Conservation (phyloP, 2,797 vertebrate species). For the Pteropus rufus region DNA sequence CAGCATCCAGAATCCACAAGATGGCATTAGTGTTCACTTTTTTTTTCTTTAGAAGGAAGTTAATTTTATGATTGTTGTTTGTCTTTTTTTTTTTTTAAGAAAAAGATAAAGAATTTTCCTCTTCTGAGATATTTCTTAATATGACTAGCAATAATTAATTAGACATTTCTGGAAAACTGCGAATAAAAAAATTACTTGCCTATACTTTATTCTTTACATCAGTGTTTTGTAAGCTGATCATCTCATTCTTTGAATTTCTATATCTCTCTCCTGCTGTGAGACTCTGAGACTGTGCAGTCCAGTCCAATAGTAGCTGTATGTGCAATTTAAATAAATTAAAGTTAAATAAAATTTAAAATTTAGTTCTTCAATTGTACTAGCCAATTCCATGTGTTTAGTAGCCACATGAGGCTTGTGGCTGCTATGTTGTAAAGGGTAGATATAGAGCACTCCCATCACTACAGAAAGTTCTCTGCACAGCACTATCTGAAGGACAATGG, state of each 20-base stretch:
- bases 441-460: neutral
- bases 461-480: neutral
- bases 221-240: constrained; percentile 13
- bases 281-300: neutral
- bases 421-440: neutral
- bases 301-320: neutral
- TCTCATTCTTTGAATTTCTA: neutral
- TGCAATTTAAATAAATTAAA: neutral
- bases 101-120: constrained; percentile 18
- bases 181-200: neutral
- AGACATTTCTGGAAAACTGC: neutral
- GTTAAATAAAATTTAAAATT: neutral
- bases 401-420: neutral
- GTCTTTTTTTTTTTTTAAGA: constrained; percentile 29
- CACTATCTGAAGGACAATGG: neutral
- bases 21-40: constrained; percentile 83
- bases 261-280: neutral
- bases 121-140: constrained; percentile 30
- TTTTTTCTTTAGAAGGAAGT: neutral
- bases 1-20: constrained; percentile 80
- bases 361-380: neutral
- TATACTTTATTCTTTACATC: neutral
- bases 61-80: constrained; percentile 30
- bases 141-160: constrained; percentile 38
- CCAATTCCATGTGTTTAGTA: neutral